Percentiles rank a stretch among this genome's conserved stretches.
Evolutionary conservation across 2,797 vertebrate genomes (phyloP).

Genomic region (Tadarida brasiliensis): DNA sequence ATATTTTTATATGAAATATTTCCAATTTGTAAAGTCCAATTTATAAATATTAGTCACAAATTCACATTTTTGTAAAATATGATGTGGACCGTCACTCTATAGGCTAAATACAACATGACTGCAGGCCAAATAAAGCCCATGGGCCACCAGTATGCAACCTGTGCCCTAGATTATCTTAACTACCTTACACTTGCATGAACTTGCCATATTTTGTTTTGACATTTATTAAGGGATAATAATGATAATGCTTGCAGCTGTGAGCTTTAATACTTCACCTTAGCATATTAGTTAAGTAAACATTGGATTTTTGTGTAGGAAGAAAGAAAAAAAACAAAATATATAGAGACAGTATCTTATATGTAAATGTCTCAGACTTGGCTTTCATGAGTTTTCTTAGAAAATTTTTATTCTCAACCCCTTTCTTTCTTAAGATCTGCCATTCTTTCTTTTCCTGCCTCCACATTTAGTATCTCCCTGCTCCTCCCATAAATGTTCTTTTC

Average conservation of each 20-base stretch:
- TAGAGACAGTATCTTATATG: not conserved
- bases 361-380: not conserved
- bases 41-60: not conserved
- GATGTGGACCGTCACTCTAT: not conserved
- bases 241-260: not conserved
- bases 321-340: constrained; percentile 18
- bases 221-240: constrained; percentile 48
- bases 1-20: constrained; percentile 42
- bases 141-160: not conserved
- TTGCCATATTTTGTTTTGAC: constrained; percentile 55
- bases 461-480: constrained; percentile 11
- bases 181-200: not conserved
- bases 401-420: constrained; percentile 19
- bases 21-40: not conserved
- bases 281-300: constrained; percentile 46
- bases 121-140: not conserved
- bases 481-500: constrained; percentile 69
- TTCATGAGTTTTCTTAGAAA: constrained; percentile 15
- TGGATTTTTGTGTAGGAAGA: constrained; percentile 24
- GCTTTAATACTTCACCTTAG: constrained; percentile 49
- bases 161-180: not conserved
- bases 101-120: not conserved
- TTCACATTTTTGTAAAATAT: not conserved
- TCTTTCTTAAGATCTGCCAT: not conserved
- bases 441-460: not conserved